phyloP scores from a whole-genome alignment of 2,113 vertebrate species.

The Chionis minor region DNA sequence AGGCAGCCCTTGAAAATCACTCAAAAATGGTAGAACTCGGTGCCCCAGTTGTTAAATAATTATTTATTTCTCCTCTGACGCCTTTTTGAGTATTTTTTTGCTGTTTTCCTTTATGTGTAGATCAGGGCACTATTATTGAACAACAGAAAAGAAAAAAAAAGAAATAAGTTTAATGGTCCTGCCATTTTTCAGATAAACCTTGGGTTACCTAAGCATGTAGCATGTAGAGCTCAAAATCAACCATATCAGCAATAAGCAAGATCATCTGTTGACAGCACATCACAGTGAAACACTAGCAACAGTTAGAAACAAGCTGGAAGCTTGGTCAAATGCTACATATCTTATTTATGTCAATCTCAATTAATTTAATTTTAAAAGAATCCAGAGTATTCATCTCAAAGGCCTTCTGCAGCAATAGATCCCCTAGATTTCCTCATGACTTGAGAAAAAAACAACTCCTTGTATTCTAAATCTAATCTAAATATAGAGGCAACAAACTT shows the following conservation, averaged over 20 bases:
- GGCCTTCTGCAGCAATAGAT: neutral
- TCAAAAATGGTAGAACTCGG: neutral
- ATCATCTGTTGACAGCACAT: neutral
- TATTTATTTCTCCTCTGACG: neutral
- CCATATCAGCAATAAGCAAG: neutral
- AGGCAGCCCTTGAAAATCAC: neutral
- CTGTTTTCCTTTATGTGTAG: neutral
- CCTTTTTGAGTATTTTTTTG: neutral
- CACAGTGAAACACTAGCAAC: neutral
- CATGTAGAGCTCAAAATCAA: neutral
- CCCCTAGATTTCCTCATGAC: neutral
- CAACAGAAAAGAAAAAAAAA: neutral
- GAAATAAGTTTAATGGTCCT: neutral
- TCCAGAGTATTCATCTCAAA: neutral
- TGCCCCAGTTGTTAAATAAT: neutral
- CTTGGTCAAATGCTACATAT: neutral
- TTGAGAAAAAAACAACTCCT: neutral
- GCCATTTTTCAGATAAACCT: neutral
- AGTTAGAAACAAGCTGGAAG: neutral
- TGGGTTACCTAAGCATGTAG: neutral
- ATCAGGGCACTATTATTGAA: neutral
- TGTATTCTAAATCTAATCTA: neutral
- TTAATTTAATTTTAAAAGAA: neutral
- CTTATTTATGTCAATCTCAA: neutral
- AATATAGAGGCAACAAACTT: neutral